Base-by-base conservation (phyloP, 2,888 invertebrate species). In the Philopedon plagiatum region DNA sequence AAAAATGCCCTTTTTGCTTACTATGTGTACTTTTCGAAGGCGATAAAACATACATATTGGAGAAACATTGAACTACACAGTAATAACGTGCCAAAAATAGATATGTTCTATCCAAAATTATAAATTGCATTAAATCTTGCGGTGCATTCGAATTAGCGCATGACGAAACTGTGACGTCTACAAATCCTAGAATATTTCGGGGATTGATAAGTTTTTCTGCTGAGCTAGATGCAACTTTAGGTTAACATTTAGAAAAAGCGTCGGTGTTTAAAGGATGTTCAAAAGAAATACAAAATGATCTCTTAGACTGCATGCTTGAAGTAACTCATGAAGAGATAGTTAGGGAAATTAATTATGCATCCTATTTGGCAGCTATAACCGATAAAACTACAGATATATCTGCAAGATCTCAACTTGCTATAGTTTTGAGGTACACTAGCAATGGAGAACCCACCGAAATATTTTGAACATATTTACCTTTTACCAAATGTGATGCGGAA, bases 301-400 rank as follows among this genome's bases (percentile, higher is more conserved):
- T n/a, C n/a, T n/a, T n/a, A n/a, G n/a, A n/a, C n/a, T 80, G 77
- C 23, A 80, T 82, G 66, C 65, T 82, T 13, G 75, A 78, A 60
- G 79, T 82, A 4, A 80, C 73, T 63, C 76, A 69, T 23, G 78
- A 80, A 60, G 63, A 77, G 64, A 79, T 82, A 44, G 21, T 46
- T 7, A 62, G 61, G 23, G 77, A 81, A 76, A 79, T 82, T 32
- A 67, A 66, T 19, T 44, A 61, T 44, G 39, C 70, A 4, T 34
- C 63, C 15, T 76, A 65, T 58, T 37, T 77, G 46, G 77, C 80
- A 15, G 68, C 82, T 9, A 78, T 80, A 71, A 77, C 77, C n/a
- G 81, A 82, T 63, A 82, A 81, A 74, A 81, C 78, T 21, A 80
- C 80, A 1, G 80, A 82, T 71, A 75, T 78, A 57, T 75, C 76